Evolutionary conservation across 2,797 vertebrate species (phyloP), one percentile per base, ranked within the genome.

Genomic region (Pseudomugil gertrudae): DNA sequence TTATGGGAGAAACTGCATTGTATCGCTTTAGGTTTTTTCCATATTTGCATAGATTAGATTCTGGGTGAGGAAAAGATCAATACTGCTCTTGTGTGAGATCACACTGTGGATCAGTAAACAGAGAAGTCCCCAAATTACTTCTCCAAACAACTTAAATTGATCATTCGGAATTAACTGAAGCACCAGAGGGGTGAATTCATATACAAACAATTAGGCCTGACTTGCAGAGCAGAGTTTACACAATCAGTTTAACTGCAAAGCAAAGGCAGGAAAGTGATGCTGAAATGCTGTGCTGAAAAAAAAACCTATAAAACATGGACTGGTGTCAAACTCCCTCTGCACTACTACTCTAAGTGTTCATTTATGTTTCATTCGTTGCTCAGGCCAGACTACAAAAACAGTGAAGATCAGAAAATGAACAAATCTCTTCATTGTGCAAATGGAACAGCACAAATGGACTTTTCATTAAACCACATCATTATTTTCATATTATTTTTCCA

Each of bases 311-410:
- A 64, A 36, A 21, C 11, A 50, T 43, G 15, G n/a, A 40, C 13
- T 30, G 57, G 26, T 62, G 62, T 33, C 9, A 32, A 11, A 50
- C 10, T 23, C 43, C 24, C 43, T 47, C 33, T 35, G 15, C 62
- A 52, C 30, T 9, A 9, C 36, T 50, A 61, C 55, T 53, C 56
- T 21, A 47, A 43, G 52, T 24, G 33, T 74, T 53, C 70, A 77
- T 84, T 69, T 67, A 84, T 75, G 65, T 75, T 77, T 75, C 29
- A 76, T 76, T 67, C 59, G 54, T 63, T 70, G 55, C 14, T 51
- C 54, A 60, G 29, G 35, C 47, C 63, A 47, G 33, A 35, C 33
- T 51, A 51, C 29, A 52, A 33, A 9, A 0, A 45, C 62, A 33
- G 53, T 61, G 62, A 56, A 43, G 2, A 51, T 51, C 5, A 26